A percentile compares a stretch with the other conserved stretches of the same genome.
Evolutionary conservation across 2,888 invertebrate genomes (phyloP).

Genomic region (Frankliniella fusca): DNA sequence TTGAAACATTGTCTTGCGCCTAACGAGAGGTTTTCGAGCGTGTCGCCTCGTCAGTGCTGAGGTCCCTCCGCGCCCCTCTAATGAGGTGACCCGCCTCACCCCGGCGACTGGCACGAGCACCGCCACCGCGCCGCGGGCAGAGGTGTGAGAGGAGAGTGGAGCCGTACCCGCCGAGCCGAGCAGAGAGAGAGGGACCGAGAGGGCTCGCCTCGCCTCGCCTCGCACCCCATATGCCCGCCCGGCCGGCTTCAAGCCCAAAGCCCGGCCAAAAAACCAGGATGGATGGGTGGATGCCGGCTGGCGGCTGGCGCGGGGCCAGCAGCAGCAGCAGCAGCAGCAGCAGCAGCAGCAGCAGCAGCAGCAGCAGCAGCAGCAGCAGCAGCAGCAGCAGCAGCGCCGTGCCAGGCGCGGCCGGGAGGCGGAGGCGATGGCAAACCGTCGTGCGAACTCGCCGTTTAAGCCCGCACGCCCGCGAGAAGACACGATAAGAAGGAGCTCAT

Average conservation of each 20-base stretch:
- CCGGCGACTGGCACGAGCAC: neutral
- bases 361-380: neutral
- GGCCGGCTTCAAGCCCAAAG: neutral
- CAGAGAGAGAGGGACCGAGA: neutral
- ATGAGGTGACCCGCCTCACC: neutral
- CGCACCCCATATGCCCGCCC: neutral
- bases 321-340: neutral
- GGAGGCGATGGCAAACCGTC: neutral
- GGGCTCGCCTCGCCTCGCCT: neutral
- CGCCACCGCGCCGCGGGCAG: too few relatives aligned
- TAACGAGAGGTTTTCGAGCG: too few relatives aligned
- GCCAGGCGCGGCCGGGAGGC: neutral
- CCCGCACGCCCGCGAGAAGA: neutral
- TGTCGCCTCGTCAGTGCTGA: too few relatives aligned
- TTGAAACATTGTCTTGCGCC: too few relatives aligned
- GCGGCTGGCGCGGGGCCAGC: neutral
- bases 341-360: neutral
- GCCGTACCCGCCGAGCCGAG: neutral
- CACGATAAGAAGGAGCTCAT: neutral
- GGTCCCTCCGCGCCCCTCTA: too few relatives aligned
- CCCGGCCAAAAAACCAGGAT: neutral
- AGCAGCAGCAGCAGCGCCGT: neutral
- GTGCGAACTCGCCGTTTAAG: neutral
- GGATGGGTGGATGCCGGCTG: neutral
- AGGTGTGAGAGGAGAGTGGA: neutral